A percentile compares a stretch with the other conserved stretches of the same genome.
Evolutionary conservation across 2,888 invertebrate species (phyloP).

Genomic region (Campopleginae sp.): DNA sequence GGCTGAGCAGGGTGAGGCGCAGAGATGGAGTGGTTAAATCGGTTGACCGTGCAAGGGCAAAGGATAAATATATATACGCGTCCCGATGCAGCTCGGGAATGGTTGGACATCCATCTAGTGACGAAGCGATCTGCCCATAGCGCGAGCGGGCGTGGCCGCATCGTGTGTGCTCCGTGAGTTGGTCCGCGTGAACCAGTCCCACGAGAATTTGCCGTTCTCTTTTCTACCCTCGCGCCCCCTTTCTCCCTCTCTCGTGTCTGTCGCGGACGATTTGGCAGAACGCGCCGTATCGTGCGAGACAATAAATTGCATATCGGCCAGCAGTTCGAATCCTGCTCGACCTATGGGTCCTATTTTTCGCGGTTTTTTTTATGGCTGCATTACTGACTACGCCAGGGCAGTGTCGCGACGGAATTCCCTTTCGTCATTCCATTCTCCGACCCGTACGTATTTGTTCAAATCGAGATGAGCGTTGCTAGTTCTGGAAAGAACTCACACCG

Average conservation of each 20-base stretch:
- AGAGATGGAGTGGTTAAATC: slow-evolving; percentile 39
- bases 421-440: slow-evolving; percentile 6
- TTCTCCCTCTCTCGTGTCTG: slow-evolving; percentile 20
- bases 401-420: slow-evolving; percentile 13
- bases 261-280: slow-evolving; percentile 59
- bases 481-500: slow-evolving; percentile 29
- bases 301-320: slow-evolving; percentile 70
- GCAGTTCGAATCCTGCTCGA: slow-evolving; percentile 47
- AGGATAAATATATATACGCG: slow-evolving; percentile 64
- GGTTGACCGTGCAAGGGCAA: slow-evolving; percentile 46
- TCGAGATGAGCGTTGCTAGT: slow-evolving; percentile 40
- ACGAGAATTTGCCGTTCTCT: slow-evolving; percentile 44
- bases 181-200: slow-evolving; percentile 53
- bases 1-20: not conserved
- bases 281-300: slow-evolving; percentile 62
- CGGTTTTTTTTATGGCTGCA: slow-evolving; percentile 16
- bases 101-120: slow-evolving; percentile 61
- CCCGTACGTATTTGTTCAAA: slow-evolving; percentile 54
- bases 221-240: slow-evolving; percentile 3
- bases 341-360: slow-evolving; percentile 15
- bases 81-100: slow-evolving; percentile 39
- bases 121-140: slow-evolving; percentile 57
- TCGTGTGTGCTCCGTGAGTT: slow-evolving; percentile 42
- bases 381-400: slow-evolving; percentile 18
- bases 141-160: slow-evolving; percentile 58